phyloP scores from a whole-genome alignment of 1,140 invertebrate genomes.

The Plectrocnemia conspersa region DNA sequence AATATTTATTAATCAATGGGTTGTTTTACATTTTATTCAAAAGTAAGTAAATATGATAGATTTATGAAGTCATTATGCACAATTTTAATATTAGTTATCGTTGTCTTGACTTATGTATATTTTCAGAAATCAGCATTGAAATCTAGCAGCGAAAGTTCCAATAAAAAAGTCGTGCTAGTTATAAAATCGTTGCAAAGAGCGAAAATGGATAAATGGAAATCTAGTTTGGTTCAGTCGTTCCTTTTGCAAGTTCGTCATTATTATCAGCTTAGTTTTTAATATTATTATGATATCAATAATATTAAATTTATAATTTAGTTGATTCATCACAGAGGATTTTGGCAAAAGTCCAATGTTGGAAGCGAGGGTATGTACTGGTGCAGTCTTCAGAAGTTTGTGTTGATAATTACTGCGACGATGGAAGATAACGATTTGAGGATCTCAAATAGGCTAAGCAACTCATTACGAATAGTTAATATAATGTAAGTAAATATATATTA shows the following conservation, averaged over 20 bases:
- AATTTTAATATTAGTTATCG: no score
- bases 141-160: constrained; percentile 26
- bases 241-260: constrained; percentile 41
- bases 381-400: constrained; percentile 25
- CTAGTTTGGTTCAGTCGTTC: constrained; percentile 42
- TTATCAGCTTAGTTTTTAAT: background rate
- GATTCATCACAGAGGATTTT: constrained; percentile 41
- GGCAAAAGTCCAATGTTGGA: constrained; percentile 36
- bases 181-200: constrained; percentile 45
- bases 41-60: no score
- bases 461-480: constrained; percentile 18
- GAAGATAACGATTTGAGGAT: constrained; percentile 20
- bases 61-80: no score
- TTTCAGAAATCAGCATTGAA: constrained; percentile 31
- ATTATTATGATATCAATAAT: constrained; percentile 7
- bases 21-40: no score
- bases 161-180: constrained; percentile 34
- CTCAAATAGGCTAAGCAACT: constrained; percentile 25
- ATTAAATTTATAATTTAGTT: constrained; percentile 33
- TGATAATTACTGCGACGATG: constrained; percentile 24
- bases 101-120: no score
- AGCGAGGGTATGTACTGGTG: constrained; percentile 37
- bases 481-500: constrained; percentile 25
- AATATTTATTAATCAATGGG: no score
- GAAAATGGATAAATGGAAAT: constrained; percentile 41